phyloP scores from a whole-genome alignment of 2,113 vertebrate species.

The Chauna torquata region DNA sequence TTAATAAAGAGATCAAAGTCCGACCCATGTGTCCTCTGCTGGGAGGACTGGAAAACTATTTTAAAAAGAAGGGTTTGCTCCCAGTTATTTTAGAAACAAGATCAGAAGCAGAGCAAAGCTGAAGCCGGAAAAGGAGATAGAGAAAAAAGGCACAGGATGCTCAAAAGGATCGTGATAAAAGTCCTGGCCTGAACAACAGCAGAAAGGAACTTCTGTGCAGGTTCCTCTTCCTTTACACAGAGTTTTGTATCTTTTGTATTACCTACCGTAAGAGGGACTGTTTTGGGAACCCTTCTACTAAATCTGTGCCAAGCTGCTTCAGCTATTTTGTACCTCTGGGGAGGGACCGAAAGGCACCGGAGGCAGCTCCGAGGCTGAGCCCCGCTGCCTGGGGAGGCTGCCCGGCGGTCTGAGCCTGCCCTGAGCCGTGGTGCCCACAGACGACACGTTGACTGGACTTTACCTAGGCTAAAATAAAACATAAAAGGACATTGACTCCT shows the following conservation, averaged over 20 bases:
- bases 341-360: not conserved
- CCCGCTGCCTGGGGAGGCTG: not conserved
- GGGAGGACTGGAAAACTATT: not conserved
- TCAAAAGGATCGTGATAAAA: conserved; percentile 18
- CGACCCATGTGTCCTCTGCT: not conserved
- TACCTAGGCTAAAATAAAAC: not conserved
- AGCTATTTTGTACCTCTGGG: not conserved
- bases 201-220: not conserved
- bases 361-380: not conserved
- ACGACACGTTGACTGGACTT: not conserved
- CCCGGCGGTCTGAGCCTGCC: not conserved
- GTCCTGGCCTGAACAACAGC: not conserved
- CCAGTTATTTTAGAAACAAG: conserved; percentile 32
- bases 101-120: not conserved
- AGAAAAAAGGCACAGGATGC: conserved; percentile 13
- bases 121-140: not conserved
- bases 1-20: conserved; percentile 53
- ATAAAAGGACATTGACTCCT: not conserved
- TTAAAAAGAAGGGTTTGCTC: conserved; percentile 39
- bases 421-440: not conserved
- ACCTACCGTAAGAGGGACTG: not conserved
- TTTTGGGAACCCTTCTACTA: not conserved
- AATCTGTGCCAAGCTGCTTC: not conserved
- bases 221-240: not conserved
- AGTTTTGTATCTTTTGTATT: not conserved